Conservation (phyloP, 1,140 invertebrate genomes). For the Lepidurus arcticus region DNA sequence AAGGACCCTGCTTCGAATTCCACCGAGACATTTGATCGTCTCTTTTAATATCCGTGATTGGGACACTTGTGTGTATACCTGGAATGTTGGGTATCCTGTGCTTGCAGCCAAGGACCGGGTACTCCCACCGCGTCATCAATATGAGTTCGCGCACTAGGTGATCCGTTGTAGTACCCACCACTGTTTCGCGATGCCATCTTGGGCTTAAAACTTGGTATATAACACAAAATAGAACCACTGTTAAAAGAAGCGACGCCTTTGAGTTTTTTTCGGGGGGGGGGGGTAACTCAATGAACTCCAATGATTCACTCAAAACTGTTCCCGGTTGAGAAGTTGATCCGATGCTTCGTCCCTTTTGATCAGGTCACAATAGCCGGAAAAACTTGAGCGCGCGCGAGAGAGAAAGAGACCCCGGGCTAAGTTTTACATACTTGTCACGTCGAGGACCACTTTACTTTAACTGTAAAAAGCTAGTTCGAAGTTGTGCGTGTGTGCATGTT, state of each 20-base stretch:
- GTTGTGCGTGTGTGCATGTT: neutral
- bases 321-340: neutral
- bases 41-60: neutral
- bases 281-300: neutral
- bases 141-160: neutral
- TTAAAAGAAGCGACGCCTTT: neutral
- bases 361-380: constrained; percentile 15
- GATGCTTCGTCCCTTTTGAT: neutral
- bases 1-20: neutral
- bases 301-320: neutral
- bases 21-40: neutral
- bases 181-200: neutral
- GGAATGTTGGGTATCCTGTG: constrained; percentile 8
- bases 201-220: neutral
- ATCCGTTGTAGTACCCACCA: neutral
- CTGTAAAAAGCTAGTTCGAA: neutral
- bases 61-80: neutral
- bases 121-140: constrained; percentile 6
- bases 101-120: constrained; percentile 12
- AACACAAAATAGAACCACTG: neutral
- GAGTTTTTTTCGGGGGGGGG: neutral
- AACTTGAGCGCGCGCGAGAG: neutral
- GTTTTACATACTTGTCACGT: constrained; percentile 11
- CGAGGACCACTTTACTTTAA: neutral
- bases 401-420: neutral